Evolutionary conservation across 2,113 vertebrate species (phyloP).

Genomic region (Dromaius novaehollandiae): DNA sequence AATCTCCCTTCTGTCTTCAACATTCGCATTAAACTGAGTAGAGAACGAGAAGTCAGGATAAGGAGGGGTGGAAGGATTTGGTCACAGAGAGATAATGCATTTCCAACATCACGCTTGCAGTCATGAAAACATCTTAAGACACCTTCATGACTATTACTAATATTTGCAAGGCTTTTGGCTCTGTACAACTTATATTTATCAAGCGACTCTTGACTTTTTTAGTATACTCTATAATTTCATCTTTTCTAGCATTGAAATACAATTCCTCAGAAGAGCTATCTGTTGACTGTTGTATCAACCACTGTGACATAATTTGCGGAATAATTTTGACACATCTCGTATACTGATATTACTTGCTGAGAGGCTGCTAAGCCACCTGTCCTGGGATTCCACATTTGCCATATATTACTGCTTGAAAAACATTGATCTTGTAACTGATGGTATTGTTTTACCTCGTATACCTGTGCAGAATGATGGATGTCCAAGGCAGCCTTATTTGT

Average conservation of each 20-base stretch:
- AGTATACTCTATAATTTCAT: background rate
- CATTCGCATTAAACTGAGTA: background rate
- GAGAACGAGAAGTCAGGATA: background rate
- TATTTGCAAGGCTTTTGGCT: background rate
- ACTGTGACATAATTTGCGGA: background rate
- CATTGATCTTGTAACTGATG: background rate
- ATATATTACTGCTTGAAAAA: background rate
- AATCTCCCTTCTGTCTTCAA: background rate
- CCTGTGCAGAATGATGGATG: background rate
- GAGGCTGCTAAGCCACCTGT: background rate
- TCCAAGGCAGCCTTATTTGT: background rate
- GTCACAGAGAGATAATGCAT: background rate
- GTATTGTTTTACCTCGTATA: slow-evolving; percentile 3
- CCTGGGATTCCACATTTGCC: background rate
- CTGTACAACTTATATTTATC: background rate
- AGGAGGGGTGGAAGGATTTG: background rate
- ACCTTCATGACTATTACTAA: background rate
- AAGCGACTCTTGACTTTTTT: background rate
- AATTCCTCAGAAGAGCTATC: background rate
- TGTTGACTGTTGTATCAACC: background rate
- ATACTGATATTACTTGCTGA: background rate
- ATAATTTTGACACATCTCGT: background rate
- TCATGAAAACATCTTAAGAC: background rate
- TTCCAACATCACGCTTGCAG: background rate
- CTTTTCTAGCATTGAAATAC: background rate